Evolutionary conservation across 2,113 vertebrate species (phyloP).

Genomic region (Uria aalge): DNA sequence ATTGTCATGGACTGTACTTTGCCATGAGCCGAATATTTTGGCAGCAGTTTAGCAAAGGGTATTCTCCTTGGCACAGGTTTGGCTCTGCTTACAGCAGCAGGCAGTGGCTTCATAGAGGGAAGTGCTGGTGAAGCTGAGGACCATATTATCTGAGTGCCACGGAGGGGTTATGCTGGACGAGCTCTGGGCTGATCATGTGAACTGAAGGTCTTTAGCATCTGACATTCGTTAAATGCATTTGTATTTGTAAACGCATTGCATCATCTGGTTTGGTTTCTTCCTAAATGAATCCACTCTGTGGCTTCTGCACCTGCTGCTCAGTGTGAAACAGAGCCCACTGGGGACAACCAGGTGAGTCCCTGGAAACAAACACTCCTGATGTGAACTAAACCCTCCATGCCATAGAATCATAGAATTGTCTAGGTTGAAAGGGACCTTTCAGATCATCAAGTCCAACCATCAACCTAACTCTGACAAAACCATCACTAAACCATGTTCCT

Average conservation of each 20-base stretch:
- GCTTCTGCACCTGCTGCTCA: background rate
- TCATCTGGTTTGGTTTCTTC: background rate
- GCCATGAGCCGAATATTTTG: background rate
- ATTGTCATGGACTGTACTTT: background rate
- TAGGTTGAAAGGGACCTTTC: too few species aligned
- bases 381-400: background rate
- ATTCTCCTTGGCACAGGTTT: background rate
- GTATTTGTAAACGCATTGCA: background rate
- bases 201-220: background rate
- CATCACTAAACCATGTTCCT: too few species aligned
- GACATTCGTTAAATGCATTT: background rate
- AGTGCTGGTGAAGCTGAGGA: background rate
- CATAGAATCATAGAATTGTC: background rate
- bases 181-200: background rate
- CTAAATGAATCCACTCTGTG: background rate
- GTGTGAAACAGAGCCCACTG: background rate
- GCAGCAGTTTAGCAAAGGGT: background rate
- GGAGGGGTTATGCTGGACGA: background rate
- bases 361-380: background rate
- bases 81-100: background rate
- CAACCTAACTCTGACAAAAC: too few species aligned
- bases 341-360: background rate
- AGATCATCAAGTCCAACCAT: too few species aligned
- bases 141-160: rapidly evolving
- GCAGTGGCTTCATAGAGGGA: background rate